phyloP scores from a whole-genome alignment of 2,113 vertebrate genomes.

The Heterocephalus glaber region DNA sequence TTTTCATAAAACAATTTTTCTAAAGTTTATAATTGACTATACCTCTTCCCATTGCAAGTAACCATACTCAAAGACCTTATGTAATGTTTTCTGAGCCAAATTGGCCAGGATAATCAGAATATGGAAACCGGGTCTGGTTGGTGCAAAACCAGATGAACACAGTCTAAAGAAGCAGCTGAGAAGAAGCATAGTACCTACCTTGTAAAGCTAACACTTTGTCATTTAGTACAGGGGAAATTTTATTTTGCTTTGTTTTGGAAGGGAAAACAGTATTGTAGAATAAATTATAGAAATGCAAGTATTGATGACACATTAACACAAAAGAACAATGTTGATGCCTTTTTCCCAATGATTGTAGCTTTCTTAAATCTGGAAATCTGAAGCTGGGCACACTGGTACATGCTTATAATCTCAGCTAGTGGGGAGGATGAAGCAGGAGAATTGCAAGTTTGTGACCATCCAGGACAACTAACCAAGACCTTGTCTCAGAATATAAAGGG shows the following conservation, averaged over 20 bases:
- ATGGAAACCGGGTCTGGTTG: not conserved
- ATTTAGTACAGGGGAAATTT: not conserved
- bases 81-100: not conserved
- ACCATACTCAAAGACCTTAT: not conserved
- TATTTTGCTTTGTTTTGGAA: not conserved
- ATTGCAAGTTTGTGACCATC: not conserved
- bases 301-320: not conserved
- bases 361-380: not conserved
- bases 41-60: not conserved
- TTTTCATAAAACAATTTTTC: not conserved
- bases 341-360: not conserved
- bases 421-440: not conserved
- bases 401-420: not conserved
- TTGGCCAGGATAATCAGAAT: not conserved
- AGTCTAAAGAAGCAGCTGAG: not conserved
- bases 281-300: not conserved
- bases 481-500: not conserved
- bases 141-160: not conserved
- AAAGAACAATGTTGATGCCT: not conserved
- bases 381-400: not conserved
- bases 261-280: not conserved
- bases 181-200: accelerated
- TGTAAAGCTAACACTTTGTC: not conserved
- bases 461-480: not conserved
- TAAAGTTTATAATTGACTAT: not conserved